Base-by-base conservation (phyloP, 1,140 invertebrate genomes). In the Zaprionus gabonicus region DNA sequence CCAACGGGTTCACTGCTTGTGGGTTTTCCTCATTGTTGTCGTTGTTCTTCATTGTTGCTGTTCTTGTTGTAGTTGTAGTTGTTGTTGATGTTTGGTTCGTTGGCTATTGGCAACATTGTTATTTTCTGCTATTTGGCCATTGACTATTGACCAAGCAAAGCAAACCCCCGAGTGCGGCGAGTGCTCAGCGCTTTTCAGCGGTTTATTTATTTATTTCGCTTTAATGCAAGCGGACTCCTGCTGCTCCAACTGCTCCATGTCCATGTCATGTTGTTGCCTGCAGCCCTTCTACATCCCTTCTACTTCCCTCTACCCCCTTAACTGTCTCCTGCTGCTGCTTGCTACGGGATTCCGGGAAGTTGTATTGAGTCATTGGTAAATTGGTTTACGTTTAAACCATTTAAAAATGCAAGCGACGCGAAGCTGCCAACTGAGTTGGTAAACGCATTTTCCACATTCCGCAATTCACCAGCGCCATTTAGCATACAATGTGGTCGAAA, bases 51-150 rank as follows among this genome's bases (percentile, higher is more conserved):
- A 20, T 20, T 20, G 20, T 20, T 20, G 20, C 20, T 20, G 36
- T 17, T 60, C 34, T 23, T 46, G 4, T 28, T 64, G 4, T 27
- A 58, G 49, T 67, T 77, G 72, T 57, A 64, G 70, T 58, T 83
- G 76, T 62, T 73, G 80, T 78, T 87, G 80, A 60, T 83, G 84
- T 69, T 88, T 87, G 84, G 84, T 84, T 87, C 84, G 84, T 84
- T 87, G 84, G 84, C 84, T 82, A 87, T 88, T 84, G 84, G 84
- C 84, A 87, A 87, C 84, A 87, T 87, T 87, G 84, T 87, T 87
- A 88, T 87, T 87, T 87, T 87, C 85, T 88, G 84, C 84, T 81
- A 81, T 87, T 87, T 87, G 84, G 75, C 60, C 84, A 87, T 88
- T 84, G 84, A 87, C 81, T 87, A 90, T 87, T 88, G 81, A 84